Evolutionary conservation across 2,888 invertebrate species (phyloP).

Genomic region (Chloroclysta siterata): DNA sequence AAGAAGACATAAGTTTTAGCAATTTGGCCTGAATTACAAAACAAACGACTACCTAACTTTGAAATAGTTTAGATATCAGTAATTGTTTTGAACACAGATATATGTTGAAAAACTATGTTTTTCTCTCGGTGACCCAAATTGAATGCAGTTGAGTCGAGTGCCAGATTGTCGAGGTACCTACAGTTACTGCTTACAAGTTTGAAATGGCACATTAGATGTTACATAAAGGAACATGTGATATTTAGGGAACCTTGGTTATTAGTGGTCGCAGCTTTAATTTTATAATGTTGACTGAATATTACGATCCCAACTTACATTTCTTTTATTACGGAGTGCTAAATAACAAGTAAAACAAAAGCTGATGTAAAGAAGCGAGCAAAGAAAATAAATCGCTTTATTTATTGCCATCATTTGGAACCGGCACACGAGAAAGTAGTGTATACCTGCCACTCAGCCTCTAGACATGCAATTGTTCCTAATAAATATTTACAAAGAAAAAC

Average conservation of each 20-base stretch:
- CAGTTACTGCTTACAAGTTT: conserved; percentile 41
- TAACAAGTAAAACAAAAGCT: neutral
- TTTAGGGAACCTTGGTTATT: neutral
- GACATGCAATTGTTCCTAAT: conserved; percentile 35
- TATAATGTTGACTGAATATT: no score
- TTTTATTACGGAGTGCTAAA: no score
- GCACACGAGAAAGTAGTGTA: conserved; percentile 9
- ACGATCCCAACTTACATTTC: no score
- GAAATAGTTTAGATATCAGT: conserved; percentile 4
- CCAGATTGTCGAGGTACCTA: conserved; percentile 51
- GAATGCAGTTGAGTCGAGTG: conserved; percentile 51
- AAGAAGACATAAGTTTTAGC: conserved; percentile 12
- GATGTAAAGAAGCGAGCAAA: neutral
- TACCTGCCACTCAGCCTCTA: conserved; percentile 20
- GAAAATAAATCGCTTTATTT: conserved; percentile 17
- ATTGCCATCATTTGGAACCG: conserved; percentile 11
- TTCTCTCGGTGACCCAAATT: conserved; percentile 65
- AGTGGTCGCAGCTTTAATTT: neutral
- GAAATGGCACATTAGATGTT: conserved; percentile 38
- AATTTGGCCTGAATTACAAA: conserved; percentile 29
- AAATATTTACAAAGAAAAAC: conserved; percentile 40
- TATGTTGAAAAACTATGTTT: conserved; percentile 42
- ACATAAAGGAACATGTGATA: neutral
- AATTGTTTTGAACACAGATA: neutral
- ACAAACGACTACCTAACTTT: conserved; percentile 14